A percentile compares a stretch with the other conserved stretches of the same genome.
Evolutionary conservation across 1,140 invertebrate species (phyloP).

Genomic region (Mizuhopecten yessoensis): DNA sequence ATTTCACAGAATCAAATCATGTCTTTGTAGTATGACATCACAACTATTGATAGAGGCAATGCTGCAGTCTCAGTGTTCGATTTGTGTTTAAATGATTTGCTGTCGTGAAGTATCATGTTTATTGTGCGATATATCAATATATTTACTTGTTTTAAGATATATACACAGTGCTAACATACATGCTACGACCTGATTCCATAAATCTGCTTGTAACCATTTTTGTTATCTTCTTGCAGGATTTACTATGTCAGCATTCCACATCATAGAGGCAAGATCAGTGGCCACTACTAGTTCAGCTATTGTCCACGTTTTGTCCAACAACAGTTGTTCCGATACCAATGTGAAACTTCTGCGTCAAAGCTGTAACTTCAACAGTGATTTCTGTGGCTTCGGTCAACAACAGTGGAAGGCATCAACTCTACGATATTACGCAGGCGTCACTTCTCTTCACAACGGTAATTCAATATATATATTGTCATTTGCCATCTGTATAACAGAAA

Average conservation of each 20-base stretch:
- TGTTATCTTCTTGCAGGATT: background rate
- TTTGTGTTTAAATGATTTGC: too few species aligned
- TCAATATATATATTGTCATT: background rate
- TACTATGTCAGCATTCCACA: background rate
- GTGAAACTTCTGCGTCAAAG: background rate
- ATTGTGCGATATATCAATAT: too few species aligned
- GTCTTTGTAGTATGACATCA: too few species aligned
- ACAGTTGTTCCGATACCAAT: background rate
- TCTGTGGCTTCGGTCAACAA: background rate
- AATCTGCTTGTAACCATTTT: too few species aligned
- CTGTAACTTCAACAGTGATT: background rate
- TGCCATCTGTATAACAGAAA: too few species aligned
- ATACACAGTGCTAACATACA: too few species aligned
- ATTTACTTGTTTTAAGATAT: too few species aligned
- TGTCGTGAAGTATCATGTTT: too few species aligned
- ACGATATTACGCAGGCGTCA: background rate
- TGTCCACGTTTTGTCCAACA: background rate
- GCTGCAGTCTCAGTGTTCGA: too few species aligned
- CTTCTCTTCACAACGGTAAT: conserved; percentile 11
- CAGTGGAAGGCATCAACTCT: background rate
- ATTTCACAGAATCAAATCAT: too few species aligned
- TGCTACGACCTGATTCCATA: too few species aligned
- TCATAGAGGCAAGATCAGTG: background rate
- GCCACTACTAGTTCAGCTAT: background rate
- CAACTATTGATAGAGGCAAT: too few species aligned